Base-by-base conservation (phyloP, 1,140 invertebrate species). In the Armadillidium nasatum region DNA sequence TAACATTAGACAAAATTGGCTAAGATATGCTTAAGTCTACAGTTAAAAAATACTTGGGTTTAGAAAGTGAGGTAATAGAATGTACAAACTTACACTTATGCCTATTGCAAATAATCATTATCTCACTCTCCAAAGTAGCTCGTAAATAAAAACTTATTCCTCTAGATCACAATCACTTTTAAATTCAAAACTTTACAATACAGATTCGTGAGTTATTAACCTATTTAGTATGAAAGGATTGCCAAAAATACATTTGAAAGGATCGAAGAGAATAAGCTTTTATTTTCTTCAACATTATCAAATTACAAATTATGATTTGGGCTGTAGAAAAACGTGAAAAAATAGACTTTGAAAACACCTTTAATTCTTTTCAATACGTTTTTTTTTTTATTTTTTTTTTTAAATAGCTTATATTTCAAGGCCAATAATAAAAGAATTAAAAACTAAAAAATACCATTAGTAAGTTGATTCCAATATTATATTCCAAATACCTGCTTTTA, bases 261-360 rank as follows among this genome's bases (percentile, higher is more conserved):
- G 33, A 33, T 33, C 33, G 33, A 6, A 33, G 33, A n/a, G 33
- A 33, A 33, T 33, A 33, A 33, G 33, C 6, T 33, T 33, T 33
- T 33, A 33, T 60, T 60, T 60, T 7, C 50, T 15, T 13, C 19
- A 15, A 60, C 50, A 13, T 60, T 60, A 60, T 60, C 50, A 60
- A 60, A 60, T 60, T 60, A 60, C 50, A 60, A 60, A 60, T 60
- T 13, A 60, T 60, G 33, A 33, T 60, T 60, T 60, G 50, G 50
- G 19, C 50, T 60, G 50, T 60, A 60, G 50, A 60, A 33, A 33
- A 60, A 60, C 50, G 50, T 60, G 50, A 19, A 60, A 60, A 60
- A 60, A 60, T 60, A 60, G 50, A 60, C 50, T 60, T 60, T 60
- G 50, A 19, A 60, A 60, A 13, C 11, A 13, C 50, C 50, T 60